Evolutionary conservation across 2,113 vertebrate species (phyloP).

Genomic region (Psammodynastes pulverulentus): DNA sequence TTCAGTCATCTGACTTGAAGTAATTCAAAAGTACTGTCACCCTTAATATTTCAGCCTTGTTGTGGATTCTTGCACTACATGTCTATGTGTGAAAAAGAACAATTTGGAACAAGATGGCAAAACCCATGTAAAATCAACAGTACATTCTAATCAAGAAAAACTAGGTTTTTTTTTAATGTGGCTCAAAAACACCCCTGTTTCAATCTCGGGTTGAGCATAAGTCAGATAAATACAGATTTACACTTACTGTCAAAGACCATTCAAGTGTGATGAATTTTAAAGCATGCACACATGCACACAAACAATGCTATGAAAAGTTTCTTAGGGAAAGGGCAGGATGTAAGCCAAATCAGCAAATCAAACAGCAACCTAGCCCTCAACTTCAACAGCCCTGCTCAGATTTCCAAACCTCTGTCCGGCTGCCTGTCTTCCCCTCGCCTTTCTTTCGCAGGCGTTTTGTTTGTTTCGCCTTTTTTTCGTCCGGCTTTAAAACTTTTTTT

Average conservation of each 20-base stretch:
- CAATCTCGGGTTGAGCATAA: neutral
- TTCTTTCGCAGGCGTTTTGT: neutral
- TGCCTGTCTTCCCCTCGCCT: neutral
- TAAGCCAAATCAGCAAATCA: neutral
- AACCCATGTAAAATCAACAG: neutral
- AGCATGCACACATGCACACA: too few relatives aligned
- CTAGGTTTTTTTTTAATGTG: neutral
- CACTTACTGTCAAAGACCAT: neutral
- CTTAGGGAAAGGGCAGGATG: neutral
- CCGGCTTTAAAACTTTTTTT: neutral
- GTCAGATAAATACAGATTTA: neutral
- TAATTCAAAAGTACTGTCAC: neutral
- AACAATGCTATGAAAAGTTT: neutral
- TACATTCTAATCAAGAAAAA: neutral
- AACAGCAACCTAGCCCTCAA: neutral
- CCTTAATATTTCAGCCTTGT: too few relatives aligned
- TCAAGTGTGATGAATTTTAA: neutral
- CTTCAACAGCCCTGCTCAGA: neutral
- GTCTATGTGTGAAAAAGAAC: too few relatives aligned
- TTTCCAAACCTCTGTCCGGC: neutral
- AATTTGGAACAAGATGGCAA: neutral
- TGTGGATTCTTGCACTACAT: neutral
- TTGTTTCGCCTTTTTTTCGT: too few relatives aligned
- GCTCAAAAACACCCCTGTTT: neutral
- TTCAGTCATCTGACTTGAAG: neutral